Base-by-base conservation (phyloP, 2,113 vertebrate genomes). In the Psephotus haematonotus region DNA sequence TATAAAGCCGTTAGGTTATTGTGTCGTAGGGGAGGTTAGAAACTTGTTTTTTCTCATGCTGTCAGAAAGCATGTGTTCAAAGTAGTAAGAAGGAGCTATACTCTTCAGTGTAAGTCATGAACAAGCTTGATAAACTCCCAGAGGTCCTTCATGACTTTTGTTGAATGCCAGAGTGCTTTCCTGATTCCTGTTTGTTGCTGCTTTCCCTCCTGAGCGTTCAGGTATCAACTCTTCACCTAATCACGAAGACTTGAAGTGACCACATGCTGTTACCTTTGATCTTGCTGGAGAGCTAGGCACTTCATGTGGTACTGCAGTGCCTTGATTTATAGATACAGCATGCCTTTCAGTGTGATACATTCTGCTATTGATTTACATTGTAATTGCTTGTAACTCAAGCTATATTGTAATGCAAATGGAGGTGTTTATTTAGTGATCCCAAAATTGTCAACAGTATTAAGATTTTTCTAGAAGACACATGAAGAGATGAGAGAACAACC, bases 191-290 rank as follows among this genome's bases (percentile, higher is more conserved):
- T 59, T 68, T 31, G 12, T 17, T 53, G 31, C 10, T 72, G 6
- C 33, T 72, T 72, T 60, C 15, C 10, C 22, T 53, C 23, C 35
- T 52, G 10, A 70, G 15, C 27, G 29, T 37, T 52, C 17, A 4
- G 49, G 7, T 70, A 11, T 47, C 41, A 12, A 3, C 28, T 63
- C 24, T 37, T 11, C 9, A 12, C 17, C 2, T 41, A n/a, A 72
- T 28, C 24, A 28, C 0, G 0, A 41, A 27, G 29, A 5, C 46
- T 7, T 0, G 0, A n/a, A 77, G 19, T 41, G 18, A 7, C 6
- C 15, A 1, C 3, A 1, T 1, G 9, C 33, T 35, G 33, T 43
- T 72, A 23, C 24, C 17, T 47, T 19, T 0, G 1, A 13, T 53
- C 47, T 52, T 77, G 28, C 72, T 75, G 60, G 69, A 62, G 37